phyloP scores from a whole-genome alignment of 1,140 invertebrate genomes.

The Drosophila baimaii region DNA sequence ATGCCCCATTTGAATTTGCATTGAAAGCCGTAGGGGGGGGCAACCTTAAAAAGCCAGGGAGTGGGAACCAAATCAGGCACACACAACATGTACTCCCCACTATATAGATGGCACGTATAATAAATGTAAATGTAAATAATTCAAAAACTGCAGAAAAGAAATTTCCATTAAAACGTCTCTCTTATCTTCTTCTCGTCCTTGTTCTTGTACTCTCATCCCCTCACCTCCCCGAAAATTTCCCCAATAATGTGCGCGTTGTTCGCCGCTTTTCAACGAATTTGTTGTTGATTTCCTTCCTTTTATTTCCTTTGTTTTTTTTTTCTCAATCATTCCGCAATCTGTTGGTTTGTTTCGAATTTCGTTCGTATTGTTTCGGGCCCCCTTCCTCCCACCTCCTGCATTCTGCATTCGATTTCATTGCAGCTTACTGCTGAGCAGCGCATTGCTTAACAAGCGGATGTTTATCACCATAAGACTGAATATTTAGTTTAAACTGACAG shows the following conservation, averaged over 20 bases:
- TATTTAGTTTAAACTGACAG: conserved; percentile 80
- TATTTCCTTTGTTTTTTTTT: conserved; percentile 2
- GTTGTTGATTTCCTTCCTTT: conserved; percentile 43
- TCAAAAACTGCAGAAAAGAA: conserved; percentile 80
- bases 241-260: conserved; percentile 65
- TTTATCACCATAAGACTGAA: conserved; percentile 84
- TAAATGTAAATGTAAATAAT: conserved; percentile 77
- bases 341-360: conserved; percentile 36
- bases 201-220: conserved; percentile 44
- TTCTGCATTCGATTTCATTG: conserved; percentile 58
- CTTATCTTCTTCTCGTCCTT: conserved; percentile 80
- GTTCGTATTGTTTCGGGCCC: conserved; percentile 26
- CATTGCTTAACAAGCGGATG: conserved; percentile 83
- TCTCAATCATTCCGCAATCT: conserved; percentile 35
- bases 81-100: conserved; percentile 56
- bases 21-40: conserved; percentile 47
- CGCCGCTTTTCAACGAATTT: conserved; percentile 67
- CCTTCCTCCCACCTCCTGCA: conserved; percentile 2
- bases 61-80: conserved; percentile 43
- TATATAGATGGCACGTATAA: conserved; percentile 73
- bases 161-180: conserved; percentile 82
- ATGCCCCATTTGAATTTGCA: conserved; percentile 75
- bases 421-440: conserved; percentile 61
- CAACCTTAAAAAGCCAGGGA: conserved; percentile 2
- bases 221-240: conserved; percentile 28